Conservation (phyloP, 2,113 vertebrate species). For the Paraplagusia blochii region DNA sequence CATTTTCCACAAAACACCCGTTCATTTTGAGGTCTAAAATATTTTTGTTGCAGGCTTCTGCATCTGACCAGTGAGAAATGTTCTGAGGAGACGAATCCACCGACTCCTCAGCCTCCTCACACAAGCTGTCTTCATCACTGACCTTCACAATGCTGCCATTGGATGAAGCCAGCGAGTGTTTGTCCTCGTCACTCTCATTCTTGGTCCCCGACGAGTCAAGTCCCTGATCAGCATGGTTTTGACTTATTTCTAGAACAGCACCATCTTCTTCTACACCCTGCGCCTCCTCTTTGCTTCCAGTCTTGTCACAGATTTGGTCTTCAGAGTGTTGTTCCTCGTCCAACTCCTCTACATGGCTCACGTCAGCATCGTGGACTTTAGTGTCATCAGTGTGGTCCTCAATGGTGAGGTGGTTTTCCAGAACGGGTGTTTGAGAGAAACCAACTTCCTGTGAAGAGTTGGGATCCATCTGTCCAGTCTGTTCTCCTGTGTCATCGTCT, state of each 20-base stretch:
- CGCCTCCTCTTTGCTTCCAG: neutral
- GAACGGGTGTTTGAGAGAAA: neutral
- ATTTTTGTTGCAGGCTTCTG: conserved; percentile 8
- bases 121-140: conserved; percentile 49
- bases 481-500: neutral
- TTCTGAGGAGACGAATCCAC: conserved; percentile 16
- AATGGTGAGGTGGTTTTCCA: neutral
- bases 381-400: neutral
- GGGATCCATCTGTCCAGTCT: neutral
- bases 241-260: neutral
- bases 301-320: neutral
- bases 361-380: conserved; percentile 1
- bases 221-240: conserved; percentile 2
- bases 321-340: neutral
- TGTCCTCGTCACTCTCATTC: conserved; percentile 19
- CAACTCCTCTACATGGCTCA: neutral
- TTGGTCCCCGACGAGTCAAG: neutral
- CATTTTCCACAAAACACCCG: neutral
- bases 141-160: conserved; percentile 55
- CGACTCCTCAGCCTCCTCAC: conserved; percentile 21
- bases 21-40: conserved; percentile 37
- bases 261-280: neutral
- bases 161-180: conserved; percentile 38
- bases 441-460: neutral
- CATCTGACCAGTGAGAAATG: conserved; percentile 4